Evolutionary conservation across 1,140 invertebrate genomes (phyloP).

Genomic region (Scaptomyza pallida): DNA sequence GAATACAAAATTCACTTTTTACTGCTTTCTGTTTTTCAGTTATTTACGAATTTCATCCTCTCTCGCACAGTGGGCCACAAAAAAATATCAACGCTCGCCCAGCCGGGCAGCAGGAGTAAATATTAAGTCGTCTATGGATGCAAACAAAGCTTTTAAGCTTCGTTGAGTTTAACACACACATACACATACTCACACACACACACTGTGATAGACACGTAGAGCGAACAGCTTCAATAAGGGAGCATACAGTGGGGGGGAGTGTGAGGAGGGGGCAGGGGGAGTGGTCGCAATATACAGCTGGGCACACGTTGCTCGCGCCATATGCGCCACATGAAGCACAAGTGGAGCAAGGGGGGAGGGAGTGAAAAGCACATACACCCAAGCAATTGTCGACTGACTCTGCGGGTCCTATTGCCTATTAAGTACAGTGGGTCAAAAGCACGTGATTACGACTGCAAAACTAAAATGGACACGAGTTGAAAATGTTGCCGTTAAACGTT

Average conservation of each 20-base stretch:
- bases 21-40: too few relatives aligned
- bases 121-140: constrained; percentile 66
- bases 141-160: constrained; percentile 81
- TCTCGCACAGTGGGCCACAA: constrained; percentile 22
- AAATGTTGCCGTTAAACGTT: too few relatives aligned
- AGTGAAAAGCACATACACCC: not conserved
- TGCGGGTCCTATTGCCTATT: constrained; percentile 16
- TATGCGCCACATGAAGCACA: constrained; percentile 53
- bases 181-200: constrained; percentile 35
- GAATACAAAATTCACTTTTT: constrained; percentile 21
- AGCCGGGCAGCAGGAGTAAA: constrained; percentile 41
- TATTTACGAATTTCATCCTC: not conserved
- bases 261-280: constrained; percentile 2
- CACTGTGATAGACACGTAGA: constrained; percentile 39
- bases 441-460: too few relatives aligned
- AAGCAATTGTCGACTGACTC: constrained; percentile 6
- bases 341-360: not conserved
- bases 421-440: constrained; percentile 24
- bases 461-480: too few relatives aligned
- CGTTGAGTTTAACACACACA: constrained; percentile 68
- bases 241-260: not conserved
- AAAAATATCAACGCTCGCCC: constrained; percentile 37
- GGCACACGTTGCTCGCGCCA: constrained; percentile 71
- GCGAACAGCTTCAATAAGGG: constrained; percentile 1
- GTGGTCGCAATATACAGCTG: constrained; percentile 8